Conservation (phyloP, 2,888 invertebrate species). For the Ceriagrion tenellum region DNA sequence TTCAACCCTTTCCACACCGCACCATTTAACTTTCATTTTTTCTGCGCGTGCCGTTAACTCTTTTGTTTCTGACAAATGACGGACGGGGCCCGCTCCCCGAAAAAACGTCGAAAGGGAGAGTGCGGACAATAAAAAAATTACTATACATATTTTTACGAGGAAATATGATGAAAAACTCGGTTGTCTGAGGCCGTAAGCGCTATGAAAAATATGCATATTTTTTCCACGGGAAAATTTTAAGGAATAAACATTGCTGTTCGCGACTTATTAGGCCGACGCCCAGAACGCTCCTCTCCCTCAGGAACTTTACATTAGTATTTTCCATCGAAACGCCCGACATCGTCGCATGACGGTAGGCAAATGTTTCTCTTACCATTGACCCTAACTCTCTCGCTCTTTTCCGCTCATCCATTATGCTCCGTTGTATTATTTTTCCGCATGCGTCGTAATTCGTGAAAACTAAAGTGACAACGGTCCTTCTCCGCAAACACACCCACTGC, state of each 20-base stretch:
- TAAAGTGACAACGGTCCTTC: not conserved
- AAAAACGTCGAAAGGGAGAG: not conserved
- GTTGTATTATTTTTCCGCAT: not conserved
- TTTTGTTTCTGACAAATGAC: conserved; percentile 58
- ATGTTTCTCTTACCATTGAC: not conserved
- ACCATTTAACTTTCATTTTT: conserved; percentile 29
- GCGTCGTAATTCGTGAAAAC: conserved; percentile 18
- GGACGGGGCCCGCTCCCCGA: not conserved
- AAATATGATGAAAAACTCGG: not conserved
- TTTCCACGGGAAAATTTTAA: too few species aligned
- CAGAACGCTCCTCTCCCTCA: not conserved
- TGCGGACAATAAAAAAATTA: not conserved
- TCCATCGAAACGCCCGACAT: conserved; percentile 13
- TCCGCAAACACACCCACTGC: not conserved
- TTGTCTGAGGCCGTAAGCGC: too few species aligned
- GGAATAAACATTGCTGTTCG: too few species aligned
- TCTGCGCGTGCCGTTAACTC: not conserved
- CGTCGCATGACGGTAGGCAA: not conserved
- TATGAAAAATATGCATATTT: too few species aligned
- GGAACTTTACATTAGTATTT: not conserved
- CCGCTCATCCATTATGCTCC: not conserved
- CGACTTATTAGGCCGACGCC: not conserved
- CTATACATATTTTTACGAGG: not conserved
- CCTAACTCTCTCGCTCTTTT: not conserved
- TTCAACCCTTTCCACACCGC: not conserved